Evolutionary conservation across 2,888 invertebrate species (phyloP), one percentile per base, ranked within the genome.

Genomic region (Dryococelus australis): DNA sequence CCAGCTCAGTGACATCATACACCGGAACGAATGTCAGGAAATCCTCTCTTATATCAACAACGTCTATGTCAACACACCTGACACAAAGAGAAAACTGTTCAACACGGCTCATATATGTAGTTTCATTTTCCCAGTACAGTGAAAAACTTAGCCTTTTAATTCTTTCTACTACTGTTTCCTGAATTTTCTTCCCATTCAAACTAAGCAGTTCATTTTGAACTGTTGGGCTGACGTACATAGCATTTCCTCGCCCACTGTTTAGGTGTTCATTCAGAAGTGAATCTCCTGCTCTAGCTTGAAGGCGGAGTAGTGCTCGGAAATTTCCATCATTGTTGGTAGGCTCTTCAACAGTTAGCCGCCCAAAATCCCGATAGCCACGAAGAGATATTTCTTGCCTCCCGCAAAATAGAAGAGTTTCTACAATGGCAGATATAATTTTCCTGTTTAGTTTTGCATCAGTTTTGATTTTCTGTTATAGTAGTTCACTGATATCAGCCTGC

Each of bases 101-200:
- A 65, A 65, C 20, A 65, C 24, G 24, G 65, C 65, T 65, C 4
- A 65, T 65, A 65, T 65, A 8, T 65, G 65, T 65, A 65, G 65
- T 65, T 65, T 65, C 24, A 24, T n/a, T 65, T 16, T 65, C 65
- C 65, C 65, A 65, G 24, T 65, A 65, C 65, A 65, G 65, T 65
- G 65, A 65, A 65, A 65, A 65, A 65, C 65, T 65, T 65, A 65
- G 65, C 65, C 65, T 65, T 65, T 65, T 65, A 65, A 65, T 65
- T 65, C 65, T 20, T 9, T 65, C 65, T 65, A 65, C 6, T 12
- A 65, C 20, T 20, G 16, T 16, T 65, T 65, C 65, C 65, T 65
- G 65, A 65, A 65, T 65, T 65, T 65, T 8, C 65, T 65, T 65
- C 20, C 65, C 65, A 24, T 12, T 65, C 65, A 65, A 65, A 65